These are phyloP conservation scores for Seriola quinqueradiata DNA, from an alignment of 2,113 vertebrate species.

Conservation along the genomic window DNA sequence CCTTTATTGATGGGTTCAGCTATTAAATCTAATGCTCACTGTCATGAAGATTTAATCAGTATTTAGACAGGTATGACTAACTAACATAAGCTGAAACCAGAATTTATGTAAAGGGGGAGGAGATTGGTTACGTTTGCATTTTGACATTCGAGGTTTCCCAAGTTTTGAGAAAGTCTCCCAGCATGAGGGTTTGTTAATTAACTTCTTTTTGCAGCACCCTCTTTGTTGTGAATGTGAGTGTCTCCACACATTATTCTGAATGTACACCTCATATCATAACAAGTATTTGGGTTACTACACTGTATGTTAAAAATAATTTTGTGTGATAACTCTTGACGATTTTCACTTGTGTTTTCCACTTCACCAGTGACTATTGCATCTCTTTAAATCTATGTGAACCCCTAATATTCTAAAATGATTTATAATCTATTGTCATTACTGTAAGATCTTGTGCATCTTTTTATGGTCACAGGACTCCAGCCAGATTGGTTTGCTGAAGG, in stretches of 20 bases:
- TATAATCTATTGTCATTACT: constrained; percentile 28
- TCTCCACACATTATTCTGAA: constrained; percentile 32
- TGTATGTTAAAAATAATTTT: constrained; percentile 24
- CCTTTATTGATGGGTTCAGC: neutral
- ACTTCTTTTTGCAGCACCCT: constrained; percentile 31
- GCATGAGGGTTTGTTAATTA: constrained; percentile 58
- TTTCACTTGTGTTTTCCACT: constrained; percentile 46
- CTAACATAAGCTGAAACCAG: neutral
- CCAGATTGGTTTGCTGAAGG: constrained; percentile 94
- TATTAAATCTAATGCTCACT: neutral
- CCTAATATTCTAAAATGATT: constrained; percentile 6
- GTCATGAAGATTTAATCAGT: neutral
- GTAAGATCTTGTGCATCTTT: constrained; percentile 58
- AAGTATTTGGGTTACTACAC: constrained; percentile 23
- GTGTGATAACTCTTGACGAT: constrained; percentile 42
- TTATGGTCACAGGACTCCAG: constrained; percentile 90
- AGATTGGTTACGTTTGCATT: neutral
- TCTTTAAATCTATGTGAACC: constrained; percentile 9
- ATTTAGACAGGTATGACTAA: neutral
- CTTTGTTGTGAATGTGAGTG: constrained; percentile 55
- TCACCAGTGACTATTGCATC: constrained; percentile 50
- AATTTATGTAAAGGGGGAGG: neutral
- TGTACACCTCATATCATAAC: constrained; percentile 46
- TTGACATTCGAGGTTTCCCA: neutral
- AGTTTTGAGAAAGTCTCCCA: constrained; percentile 6